Evolutionary conservation across 2,797 vertebrate species (phyloP), one percentile per base, ranked within the genome.

Genomic region (Notamacropus eugenii): DNA sequence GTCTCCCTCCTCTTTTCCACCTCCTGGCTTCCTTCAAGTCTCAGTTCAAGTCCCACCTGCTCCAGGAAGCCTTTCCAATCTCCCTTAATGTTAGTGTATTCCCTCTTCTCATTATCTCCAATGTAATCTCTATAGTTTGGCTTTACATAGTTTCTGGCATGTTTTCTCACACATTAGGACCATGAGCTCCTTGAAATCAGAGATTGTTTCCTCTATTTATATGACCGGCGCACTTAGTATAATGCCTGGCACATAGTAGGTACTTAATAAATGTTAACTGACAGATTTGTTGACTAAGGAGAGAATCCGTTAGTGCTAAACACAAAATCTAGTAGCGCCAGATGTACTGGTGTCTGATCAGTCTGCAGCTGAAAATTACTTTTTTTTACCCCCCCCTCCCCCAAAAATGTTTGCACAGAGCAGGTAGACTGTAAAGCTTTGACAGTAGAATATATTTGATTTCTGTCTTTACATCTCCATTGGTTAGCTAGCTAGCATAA

Each of bases 341-440:
- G 98, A 97, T 99, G 99, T 5, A 99, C 99, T 0, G 99, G 99
- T 1, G 99, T 99, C 98, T 99, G 99, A 98, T 99, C 99, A 0
- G 99, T 99, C 98, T 99, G 99, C 90, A 99, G 99, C 98, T 99
- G 99, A 98, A 99, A 99, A 98, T 99, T 99, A 13, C 99, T 74
- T 34, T 40, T 74, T n/a, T 67, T 19, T n/a, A 19, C 5, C 16
- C 62, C 19, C 6, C 14, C 16, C 62, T 46, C 62, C 19, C 34
- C 34, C 8, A n/a, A 74, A 34, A 40, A 40, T 22, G 34, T 34
- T 19, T 4, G 19, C 34, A n/a, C 34, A n/a, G 62, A 74, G 62
- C 62, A 67, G 28, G 58, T 5, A 62, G 34, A 74, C 2, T 74
- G 14, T 40, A 40, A 74, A 19, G 5, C 14, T 74, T 2, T n/a